A percentile compares a stretch with the other conserved stretches of the same genome.
Evolutionary conservation across 2,113 vertebrate genomes (phyloP).

Genomic region (Corvus cornix): DNA sequence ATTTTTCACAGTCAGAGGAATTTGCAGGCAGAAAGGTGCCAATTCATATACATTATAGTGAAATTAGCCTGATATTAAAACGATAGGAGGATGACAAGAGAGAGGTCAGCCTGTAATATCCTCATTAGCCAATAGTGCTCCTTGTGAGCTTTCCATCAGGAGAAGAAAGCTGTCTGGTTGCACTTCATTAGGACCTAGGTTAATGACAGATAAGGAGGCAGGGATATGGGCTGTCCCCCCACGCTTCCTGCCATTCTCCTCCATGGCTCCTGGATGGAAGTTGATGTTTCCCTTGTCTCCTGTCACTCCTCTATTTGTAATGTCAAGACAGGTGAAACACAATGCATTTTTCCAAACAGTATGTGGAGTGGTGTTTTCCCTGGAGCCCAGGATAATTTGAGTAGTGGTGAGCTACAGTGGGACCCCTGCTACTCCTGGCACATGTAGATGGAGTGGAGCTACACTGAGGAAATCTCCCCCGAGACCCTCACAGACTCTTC

Average conservation of each 20-base stretch:
- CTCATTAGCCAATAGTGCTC: constrained; percentile 65
- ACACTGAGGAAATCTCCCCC: background rate
- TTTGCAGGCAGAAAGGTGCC: background rate
- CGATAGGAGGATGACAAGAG: constrained; percentile 43
- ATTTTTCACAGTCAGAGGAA: background rate
- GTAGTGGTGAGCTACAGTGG: background rate
- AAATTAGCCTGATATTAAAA: constrained; percentile 68
- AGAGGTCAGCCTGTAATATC: constrained; percentile 58
- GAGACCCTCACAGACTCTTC: background rate
- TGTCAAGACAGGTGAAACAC: constrained; percentile 25
- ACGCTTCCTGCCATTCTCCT: background rate
- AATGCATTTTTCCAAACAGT: background rate
- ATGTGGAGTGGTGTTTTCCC: background rate
- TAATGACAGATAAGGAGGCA: constrained; percentile 63
- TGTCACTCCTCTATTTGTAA: background rate
- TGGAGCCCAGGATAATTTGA: background rate
- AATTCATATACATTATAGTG: constrained; percentile 64
- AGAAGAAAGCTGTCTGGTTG: constrained; percentile 49
- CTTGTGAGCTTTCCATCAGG: constrained; percentile 32
- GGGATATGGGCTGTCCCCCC: background rate
- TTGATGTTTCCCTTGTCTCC: constrained; percentile 3
- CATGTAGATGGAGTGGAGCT: fast-evolving
- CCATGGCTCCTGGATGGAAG: background rate
- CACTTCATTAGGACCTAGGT: constrained; percentile 68
- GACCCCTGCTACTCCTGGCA: background rate